A percentile compares a stretch with the other conserved stretches of the same genome.
Conservation (phyloP, 1,140 invertebrate genomes). For the Trichoplusia ni region DNA sequence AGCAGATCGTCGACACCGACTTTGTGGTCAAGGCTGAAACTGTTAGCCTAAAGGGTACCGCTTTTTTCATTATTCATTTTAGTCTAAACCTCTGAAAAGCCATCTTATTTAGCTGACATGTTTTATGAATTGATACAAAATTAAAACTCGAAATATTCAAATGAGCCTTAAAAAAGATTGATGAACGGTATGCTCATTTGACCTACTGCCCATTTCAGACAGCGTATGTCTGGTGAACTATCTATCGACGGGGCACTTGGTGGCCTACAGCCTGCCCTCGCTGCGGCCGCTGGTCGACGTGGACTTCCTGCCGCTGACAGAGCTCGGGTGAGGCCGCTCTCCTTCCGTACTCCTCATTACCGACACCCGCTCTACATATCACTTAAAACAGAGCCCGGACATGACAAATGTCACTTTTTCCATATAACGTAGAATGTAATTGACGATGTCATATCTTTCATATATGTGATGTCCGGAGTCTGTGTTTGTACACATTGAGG, state of each 20-base stretch:
- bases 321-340: constrained; percentile 89
- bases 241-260: constrained; percentile 95
- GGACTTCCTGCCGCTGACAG: constrained; percentile 95
- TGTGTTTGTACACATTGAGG: too few species aligned
- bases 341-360: background rate
- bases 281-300: constrained; percentile 94
- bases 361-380: background rate
- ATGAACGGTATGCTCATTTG: too few species aligned
- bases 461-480: too few species aligned
- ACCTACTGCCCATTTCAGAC: too few species aligned
- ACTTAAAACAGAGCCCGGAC: background rate
- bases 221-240: constrained; percentile 97
- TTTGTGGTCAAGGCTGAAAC: constrained; percentile 97
- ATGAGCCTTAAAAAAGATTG: too few species aligned
- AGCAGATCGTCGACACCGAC: constrained; percentile 92
- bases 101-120: too few species aligned
- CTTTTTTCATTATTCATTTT: background rate
- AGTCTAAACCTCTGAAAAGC: too few species aligned
- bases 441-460: too few species aligned
- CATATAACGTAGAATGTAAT: too few species aligned
- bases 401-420: background rate
- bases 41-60: constrained; percentile 93
- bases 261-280: constrained; percentile 96
- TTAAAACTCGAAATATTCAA: too few species aligned
- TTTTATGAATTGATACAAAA: too few species aligned